These are phyloP conservation scores for Parotia lawesii DNA, from an alignment of 2,113 vertebrate species.

Conservation along the genomic window DNA sequence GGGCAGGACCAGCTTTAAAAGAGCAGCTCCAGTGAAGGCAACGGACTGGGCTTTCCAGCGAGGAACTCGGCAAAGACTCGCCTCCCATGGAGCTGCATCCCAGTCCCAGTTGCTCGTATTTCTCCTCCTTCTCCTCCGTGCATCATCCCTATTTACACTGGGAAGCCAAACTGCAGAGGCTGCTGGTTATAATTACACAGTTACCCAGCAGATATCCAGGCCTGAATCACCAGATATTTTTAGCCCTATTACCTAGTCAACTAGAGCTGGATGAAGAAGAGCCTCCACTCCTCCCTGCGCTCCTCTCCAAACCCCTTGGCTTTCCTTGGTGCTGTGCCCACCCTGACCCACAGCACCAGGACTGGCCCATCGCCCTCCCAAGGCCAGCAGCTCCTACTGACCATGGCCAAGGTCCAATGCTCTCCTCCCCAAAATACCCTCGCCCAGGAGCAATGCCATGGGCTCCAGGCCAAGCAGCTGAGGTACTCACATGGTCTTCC, in stretches of 20 bases:
- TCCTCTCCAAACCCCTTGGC: neutral
- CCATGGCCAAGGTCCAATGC: neutral
- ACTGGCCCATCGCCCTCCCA: neutral
- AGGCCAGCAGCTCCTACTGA: neutral
- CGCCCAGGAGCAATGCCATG: neutral
- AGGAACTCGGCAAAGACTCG: neutral
- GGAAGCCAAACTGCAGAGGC: slow-evolving; percentile 60
- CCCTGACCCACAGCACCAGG: neutral
- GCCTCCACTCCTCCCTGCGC: neutral
- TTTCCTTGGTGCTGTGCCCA: neutral
- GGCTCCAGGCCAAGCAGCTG: neutral
- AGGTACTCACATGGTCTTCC: neutral
- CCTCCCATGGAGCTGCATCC: neutral
- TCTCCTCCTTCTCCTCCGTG: slow-evolving; percentile 33
- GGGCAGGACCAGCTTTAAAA: neutral
- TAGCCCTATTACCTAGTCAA: slow-evolving; percentile 68
- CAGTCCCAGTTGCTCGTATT: neutral
- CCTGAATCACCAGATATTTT: slow-evolving; percentile 71
- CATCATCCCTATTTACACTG: slow-evolving; percentile 44
- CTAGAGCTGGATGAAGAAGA: slow-evolving; percentile 63
- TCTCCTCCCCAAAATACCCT: neutral
- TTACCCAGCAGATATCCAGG: slow-evolving; percentile 65
- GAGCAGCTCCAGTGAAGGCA: neutral
- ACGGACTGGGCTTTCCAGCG: neutral
- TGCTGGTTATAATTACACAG: slow-evolving; percentile 62